A percentile compares a stretch with the other conserved stretches of the same genome.
These are phyloP conservation scores for Melanostoma scalare DNA, from an alignment of 2,888 invertebrate species.

Conservation along the genomic window DNA sequence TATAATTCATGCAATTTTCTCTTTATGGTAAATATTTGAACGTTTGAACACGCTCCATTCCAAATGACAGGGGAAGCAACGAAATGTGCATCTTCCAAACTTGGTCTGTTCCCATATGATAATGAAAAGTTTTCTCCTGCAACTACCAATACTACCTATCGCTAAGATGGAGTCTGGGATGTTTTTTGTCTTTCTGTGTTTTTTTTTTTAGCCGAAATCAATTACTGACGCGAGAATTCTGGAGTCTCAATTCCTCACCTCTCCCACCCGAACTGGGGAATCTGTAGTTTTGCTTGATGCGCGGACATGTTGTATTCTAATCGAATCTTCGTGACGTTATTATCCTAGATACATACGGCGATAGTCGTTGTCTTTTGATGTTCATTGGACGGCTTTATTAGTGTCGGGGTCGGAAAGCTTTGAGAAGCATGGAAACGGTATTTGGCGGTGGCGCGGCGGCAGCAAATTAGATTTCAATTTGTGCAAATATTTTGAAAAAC, in stretches of 20 bases:
- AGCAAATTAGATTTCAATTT: constrained; percentile 72
- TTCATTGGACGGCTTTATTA: constrained; percentile 45
- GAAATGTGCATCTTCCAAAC: constrained; percentile 34
- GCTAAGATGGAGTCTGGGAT: neutral
- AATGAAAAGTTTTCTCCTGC: constrained; percentile 63
- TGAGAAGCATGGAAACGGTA: neutral
- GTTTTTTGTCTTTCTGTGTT: constrained; percentile 16
- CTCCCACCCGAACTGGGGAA: constrained; percentile 9
- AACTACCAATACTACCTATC: neutral
- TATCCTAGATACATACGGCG: constrained; percentile 66
- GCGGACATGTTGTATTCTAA: constrained; percentile 70
- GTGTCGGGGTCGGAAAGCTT: constrained; percentile 1
- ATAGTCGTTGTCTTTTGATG: constrained; percentile 65
- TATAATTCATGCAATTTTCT: constrained; percentile 70
- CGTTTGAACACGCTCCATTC: constrained; percentile 64
- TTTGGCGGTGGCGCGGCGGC: constrained; percentile 25
- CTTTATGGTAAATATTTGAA: constrained; percentile 72
- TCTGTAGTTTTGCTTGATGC: constrained; percentile 53
- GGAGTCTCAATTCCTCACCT: constrained; percentile 14
- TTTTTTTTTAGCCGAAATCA: constrained; percentile 52
- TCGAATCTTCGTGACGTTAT: constrained; percentile 72
- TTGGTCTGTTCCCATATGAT: constrained; percentile 64
- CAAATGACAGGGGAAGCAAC: constrained; percentile 40
- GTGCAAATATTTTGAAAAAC: constrained; percentile 73
- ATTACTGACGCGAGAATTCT: constrained; percentile 69